These are phyloP conservation scores for Dinoponera quadriceps DNA, from an alignment of 1,140 invertebrate species.

Conservation along the genomic window DNA sequence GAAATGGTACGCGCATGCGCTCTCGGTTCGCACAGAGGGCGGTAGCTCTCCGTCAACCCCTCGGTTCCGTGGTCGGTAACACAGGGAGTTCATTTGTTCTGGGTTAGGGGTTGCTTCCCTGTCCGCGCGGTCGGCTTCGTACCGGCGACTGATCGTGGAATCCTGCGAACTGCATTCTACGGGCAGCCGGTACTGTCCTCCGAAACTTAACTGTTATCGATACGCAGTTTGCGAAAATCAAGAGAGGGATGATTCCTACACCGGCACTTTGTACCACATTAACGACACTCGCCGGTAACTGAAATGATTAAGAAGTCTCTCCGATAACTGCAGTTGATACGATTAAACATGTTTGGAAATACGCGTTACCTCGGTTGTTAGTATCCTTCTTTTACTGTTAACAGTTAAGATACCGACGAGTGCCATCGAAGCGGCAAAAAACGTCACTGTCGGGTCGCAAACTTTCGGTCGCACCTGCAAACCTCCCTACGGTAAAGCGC, in stretches of 20 bases:
- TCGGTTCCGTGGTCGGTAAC: conserved; percentile 70
- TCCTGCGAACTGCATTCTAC: not conserved
- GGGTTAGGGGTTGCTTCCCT: conserved; percentile 37
- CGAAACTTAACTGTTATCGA: conserved; percentile 9
- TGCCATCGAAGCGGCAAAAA: too few relatives aligned
- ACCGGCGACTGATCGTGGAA: conserved; percentile 37
- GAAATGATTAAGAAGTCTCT: too few relatives aligned
- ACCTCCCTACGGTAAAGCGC: not conserved
- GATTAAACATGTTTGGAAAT: too few relatives aligned
- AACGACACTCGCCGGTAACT: too few relatives aligned
- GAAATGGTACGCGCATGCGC: conserved; percentile 82
- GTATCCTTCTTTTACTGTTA: too few relatives aligned
- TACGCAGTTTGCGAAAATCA: not conserved
- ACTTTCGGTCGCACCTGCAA: not conserved
- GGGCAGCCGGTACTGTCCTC: conserved; percentile 1
- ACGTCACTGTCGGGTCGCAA: not conserved
- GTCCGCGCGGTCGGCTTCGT: not conserved
- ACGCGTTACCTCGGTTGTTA: too few relatives aligned
- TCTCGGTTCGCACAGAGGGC: conserved; percentile 73
- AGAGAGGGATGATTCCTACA: not conserved
- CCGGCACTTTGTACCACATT: too few relatives aligned
- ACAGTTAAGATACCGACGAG: too few relatives aligned
- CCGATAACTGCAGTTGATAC: too few relatives aligned
- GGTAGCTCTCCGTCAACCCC: conserved; percentile 39
- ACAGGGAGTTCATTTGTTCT: conserved; percentile 60